These are phyloP conservation scores for Vulpes lagopus DNA, from an alignment of 2,113 vertebrate species.

Conservation along the genomic window DNA sequence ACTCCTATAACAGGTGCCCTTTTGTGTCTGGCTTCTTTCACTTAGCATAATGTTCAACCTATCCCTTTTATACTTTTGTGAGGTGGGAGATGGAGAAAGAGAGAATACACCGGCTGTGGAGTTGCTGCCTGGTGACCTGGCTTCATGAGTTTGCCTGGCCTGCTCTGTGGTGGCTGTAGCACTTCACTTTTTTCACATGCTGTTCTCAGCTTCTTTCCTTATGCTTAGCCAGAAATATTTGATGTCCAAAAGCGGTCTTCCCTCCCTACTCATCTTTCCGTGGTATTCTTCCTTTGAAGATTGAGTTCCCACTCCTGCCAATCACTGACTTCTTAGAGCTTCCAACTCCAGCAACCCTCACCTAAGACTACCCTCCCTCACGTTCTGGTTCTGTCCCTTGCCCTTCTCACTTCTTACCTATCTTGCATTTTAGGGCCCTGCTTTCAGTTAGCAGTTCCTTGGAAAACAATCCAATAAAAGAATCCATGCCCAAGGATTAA, in stretches of 20 bases:
- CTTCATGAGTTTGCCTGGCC: background rate
- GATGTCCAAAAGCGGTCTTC: background rate
- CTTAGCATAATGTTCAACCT: background rate
- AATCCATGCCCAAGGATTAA: background rate
- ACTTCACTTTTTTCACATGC: background rate
- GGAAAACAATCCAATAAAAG: constrained; percentile 26
- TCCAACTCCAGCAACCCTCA: background rate
- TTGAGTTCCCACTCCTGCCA: background rate
- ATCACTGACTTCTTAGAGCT: constrained; percentile 7
- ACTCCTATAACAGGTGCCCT: background rate
- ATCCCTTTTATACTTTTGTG: constrained; percentile 15
- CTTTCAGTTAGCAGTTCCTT: background rate
- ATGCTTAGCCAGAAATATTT: background rate
- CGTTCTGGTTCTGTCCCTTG: background rate
- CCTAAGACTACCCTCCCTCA: background rate
- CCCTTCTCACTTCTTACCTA: background rate
- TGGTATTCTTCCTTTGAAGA: constrained; percentile 18
- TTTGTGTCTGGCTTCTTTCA: constrained; percentile 34
- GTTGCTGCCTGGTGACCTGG: background rate
- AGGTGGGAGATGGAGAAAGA: background rate
- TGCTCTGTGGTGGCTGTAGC: background rate
- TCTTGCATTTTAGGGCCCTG: constrained; percentile 40
- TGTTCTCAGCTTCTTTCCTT: constrained; percentile 15
- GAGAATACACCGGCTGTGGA: background rate
- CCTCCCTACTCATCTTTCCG: background rate